A percentile compares a stretch with the other conserved stretches of the same genome.
Evolutionary conservation across 2,797 vertebrate genomes (phyloP).

Genomic region (Octomys mimax): DNA sequence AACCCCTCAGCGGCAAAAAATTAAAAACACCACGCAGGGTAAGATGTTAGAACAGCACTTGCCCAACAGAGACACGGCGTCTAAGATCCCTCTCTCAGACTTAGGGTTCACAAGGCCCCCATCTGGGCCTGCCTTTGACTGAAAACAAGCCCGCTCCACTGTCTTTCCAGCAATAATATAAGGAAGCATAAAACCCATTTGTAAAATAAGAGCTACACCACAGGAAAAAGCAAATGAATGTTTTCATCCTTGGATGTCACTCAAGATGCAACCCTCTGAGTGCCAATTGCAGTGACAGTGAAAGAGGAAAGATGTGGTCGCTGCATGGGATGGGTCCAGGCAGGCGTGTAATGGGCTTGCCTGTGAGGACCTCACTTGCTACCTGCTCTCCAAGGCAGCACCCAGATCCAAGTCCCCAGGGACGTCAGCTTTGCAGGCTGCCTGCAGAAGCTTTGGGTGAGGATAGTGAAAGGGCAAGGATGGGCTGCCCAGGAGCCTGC

Average conservation of each 20-base stretch:
- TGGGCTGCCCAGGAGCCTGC: background rate
- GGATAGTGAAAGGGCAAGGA: background rate
- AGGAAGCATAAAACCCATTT: background rate
- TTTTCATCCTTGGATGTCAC: background rate
- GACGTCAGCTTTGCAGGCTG: accelerated
- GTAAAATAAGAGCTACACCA: background rate
- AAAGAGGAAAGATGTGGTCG: background rate
- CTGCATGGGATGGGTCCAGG: background rate
- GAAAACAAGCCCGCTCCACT: background rate
- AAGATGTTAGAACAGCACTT: background rate
- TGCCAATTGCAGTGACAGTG: background rate
- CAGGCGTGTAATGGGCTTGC: too few species aligned
- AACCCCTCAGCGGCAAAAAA: constrained; percentile 42
- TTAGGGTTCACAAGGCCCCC: background rate
- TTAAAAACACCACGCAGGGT: background rate
- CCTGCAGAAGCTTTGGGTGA: background rate
- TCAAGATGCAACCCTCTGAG: accelerated
- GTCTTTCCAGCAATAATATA: background rate
- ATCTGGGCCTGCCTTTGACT: background rate
- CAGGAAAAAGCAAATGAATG: background rate
- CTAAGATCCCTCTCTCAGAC: background rate
- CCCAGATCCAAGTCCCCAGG: background rate
- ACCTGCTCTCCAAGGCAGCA: background rate
- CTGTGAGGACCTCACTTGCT: background rate
- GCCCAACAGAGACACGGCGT: accelerated